Conservation (phyloP, 2,797 vertebrate genomes). For the Momotus momota region DNA sequence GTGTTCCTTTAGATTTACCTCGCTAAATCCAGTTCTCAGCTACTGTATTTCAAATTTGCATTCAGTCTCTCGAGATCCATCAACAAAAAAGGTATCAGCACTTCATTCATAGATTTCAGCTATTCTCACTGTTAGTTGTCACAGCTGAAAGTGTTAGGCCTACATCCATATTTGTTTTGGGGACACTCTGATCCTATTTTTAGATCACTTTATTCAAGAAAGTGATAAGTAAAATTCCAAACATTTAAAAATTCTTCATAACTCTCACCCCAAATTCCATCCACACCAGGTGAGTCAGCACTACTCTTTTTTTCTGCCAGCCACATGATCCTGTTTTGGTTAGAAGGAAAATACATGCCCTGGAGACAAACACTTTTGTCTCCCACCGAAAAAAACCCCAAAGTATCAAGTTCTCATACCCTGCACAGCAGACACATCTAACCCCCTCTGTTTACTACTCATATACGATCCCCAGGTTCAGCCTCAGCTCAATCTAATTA, state of each 20-base stretch:
- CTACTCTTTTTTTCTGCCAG: not conserved
- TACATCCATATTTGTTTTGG: not conserved
- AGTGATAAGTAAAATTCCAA: not conserved
- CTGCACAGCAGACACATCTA: not conserved
- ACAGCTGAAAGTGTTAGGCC: not conserved
- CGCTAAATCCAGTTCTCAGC: not conserved
- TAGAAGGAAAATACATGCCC: not conserved
- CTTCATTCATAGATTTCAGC: not conserved
- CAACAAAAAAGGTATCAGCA: not conserved
- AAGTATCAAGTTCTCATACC: not conserved
- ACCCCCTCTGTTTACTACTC: not conserved
- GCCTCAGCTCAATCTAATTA: not conserved
- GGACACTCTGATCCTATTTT: not conserved
- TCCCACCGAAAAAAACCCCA: not conserved
- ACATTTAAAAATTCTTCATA: not conserved
- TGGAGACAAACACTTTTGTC: not conserved
- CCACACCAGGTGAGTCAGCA: rapidly evolving
- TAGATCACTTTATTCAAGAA: not conserved
- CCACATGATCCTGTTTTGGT: rapidly evolving
- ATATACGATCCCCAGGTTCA: not conserved
- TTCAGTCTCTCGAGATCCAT: not conserved
- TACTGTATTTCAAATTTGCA: not conserved
- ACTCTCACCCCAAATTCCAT: not conserved
- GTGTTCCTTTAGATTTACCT: not conserved
- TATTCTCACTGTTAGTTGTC: not conserved